Evolutionary conservation across 2,888 invertebrate genomes (phyloP), one percentile per base, ranked within the genome.

Genomic region (Dusona sp.): DNA sequence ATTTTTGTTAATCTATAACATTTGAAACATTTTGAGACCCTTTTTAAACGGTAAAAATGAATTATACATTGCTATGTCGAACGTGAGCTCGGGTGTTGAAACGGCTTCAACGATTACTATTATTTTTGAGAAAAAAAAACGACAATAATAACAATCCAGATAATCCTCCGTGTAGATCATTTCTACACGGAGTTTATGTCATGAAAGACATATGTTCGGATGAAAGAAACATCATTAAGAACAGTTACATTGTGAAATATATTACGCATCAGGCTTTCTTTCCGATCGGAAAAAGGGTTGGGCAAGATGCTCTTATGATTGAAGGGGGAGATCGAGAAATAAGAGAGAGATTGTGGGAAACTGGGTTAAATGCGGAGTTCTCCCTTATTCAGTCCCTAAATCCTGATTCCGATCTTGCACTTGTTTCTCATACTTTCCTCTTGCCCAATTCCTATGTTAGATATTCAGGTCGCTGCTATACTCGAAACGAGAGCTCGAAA

Each of bases 391-490:
- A 36, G 67, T 48, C 29, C 73, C 25, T 61, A 73, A 65, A 36
- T 36, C 42, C 42, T 64, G 70, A 67, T 68, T 65, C 45, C 38
- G 61, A 75, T 75, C 74, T 75, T 36, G 54, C 51, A 74, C 65
- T 75, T 57, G 74, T 67, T 74, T 65, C 81, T 77, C 57, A 16
- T 33, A 51, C 67, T 77, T 29, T 29, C 36, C 67, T 67, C 13
- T 45, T 25, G n/a, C 45, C 67, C 61, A 70, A 84, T 87, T 84
- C 64, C n/a, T 70, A 70, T 54, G 84, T 81, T 74, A 74, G 84
- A 84, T 87, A 87, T 87, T 84, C 86, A 84, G 86, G 86, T 84
- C 86, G 82, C 38, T 45, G 51, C 64, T 67, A 65, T 64, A 87
- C 84, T 87, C 54, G 84, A 84, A 86, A 81, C 64, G 70, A 57